Conservation (phyloP, 2,113 vertebrate species). For the Sinocyclocheilus rhinocerous region DNA sequence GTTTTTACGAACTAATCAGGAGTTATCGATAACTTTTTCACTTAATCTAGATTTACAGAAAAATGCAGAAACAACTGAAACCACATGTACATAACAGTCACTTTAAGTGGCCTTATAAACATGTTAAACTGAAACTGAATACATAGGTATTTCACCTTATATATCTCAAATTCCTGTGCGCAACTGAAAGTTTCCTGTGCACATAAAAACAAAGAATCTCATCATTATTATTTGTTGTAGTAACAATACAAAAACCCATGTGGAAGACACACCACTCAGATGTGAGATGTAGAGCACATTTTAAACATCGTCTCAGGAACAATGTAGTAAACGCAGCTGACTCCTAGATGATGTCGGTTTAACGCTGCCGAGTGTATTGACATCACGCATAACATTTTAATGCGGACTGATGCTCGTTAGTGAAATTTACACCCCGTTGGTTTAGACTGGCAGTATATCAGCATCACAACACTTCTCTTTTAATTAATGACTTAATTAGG, state of each 20-base stretch:
- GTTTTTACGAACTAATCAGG: not conserved
- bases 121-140: not conserved
- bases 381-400: not conserved
- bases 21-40: not conserved
- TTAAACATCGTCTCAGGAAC: not conserved
- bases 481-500: slow-evolving; percentile 64
- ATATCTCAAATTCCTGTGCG: too few species aligned
- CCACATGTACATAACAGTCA: not conserved
- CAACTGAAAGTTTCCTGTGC: not conserved
- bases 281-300: not conserved
- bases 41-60: not conserved
- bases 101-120: not conserved
- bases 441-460: slow-evolving; percentile 52
- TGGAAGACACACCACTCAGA: not conserved
- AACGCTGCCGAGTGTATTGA: not conserved
- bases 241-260: not conserved
- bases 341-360: not conserved
- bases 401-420: slow-evolving; percentile 42
- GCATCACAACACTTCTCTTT: slow-evolving; percentile 53
- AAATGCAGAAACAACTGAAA: not conserved
- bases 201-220: not conserved
- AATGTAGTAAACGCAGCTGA: not conserved
- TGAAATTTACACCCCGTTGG: slow-evolving; percentile 51
- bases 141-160: not conserved
- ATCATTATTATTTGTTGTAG: not conserved